phyloP scores from a whole-genome alignment of 2,113 vertebrate genomes.

The Plotosus lineatus region DNA sequence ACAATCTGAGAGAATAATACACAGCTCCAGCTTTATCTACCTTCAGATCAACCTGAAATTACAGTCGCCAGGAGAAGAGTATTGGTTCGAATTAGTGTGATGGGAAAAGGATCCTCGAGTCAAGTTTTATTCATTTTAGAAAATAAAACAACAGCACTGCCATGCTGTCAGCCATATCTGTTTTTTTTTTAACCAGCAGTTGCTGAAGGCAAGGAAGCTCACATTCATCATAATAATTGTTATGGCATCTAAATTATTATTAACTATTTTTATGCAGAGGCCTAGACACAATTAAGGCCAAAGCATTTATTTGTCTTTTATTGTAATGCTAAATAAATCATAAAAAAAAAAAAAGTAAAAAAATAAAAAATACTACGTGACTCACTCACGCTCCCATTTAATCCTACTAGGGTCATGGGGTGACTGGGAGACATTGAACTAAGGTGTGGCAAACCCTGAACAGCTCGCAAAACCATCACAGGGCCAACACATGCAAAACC shows the following conservation, averaged over 20 bases:
- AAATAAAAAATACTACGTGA: too few species aligned
- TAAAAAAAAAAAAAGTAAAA: too few species aligned
- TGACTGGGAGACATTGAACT: too few species aligned
- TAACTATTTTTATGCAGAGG: not conserved
- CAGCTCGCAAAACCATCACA: too few species aligned
- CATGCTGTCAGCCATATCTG: not conserved
- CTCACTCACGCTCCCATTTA: too few species aligned
- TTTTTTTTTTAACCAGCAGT: not conserved
- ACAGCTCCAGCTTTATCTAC: not conserved
- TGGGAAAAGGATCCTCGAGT: slow-evolving; percentile 10
- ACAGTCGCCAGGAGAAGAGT: not conserved
- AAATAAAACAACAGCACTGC: not conserved
- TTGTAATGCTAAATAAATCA: not conserved
- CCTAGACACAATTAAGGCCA: not conserved
- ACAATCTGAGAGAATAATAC: not conserved
- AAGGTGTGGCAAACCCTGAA: too few species aligned
- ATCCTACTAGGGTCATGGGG: too few species aligned
- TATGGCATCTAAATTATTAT: slow-evolving; percentile 14
- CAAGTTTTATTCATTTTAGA: not conserved
- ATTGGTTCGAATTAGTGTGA: slow-evolving; percentile 8
- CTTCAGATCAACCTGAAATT: slow-evolving; percentile 18
- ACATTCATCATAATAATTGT: slow-evolving; percentile 10
- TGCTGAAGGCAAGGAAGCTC: not conserved
- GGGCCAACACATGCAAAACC: too few species aligned
- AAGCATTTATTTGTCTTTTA: not conserved